Evolutionary conservation across 2,888 invertebrate species (phyloP).

Genomic region (Tuberolachnus salignus): DNA sequence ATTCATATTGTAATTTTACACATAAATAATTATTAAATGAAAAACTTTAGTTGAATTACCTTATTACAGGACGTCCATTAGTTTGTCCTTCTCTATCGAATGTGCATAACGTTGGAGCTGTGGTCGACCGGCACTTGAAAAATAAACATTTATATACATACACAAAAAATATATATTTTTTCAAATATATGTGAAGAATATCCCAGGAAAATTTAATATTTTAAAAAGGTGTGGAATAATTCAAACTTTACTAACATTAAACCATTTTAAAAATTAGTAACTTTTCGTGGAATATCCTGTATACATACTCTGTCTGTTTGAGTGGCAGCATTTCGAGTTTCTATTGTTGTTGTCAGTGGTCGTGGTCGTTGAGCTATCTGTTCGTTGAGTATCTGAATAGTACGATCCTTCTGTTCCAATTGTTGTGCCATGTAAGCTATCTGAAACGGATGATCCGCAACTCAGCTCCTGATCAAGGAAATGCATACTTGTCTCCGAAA

Average conservation of each 20-base stretch:
- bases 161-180: not conserved
- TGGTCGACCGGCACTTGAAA: slow-evolving; percentile 43
- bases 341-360: slow-evolving; percentile 62
- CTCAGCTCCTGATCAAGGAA: slow-evolving; percentile 54
- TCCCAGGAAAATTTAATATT: too few relatives aligned
- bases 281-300: not conserved
- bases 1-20: slow-evolving; percentile 30
- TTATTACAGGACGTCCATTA: slow-evolving; percentile 55
- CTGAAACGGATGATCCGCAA: slow-evolving; percentile 54
- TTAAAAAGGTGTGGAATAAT: too few relatives aligned
- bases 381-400: slow-evolving; percentile 79
- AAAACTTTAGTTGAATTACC: slow-evolving; percentile 19
- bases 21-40: slow-evolving; percentile 40
- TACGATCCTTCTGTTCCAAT: slow-evolving; percentile 83
- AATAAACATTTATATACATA: not conserved
- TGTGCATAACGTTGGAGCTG: slow-evolving; percentile 57
- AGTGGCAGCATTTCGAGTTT: slow-evolving; percentile 73
- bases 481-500: slow-evolving; percentile 52
- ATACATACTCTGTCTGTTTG: slow-evolving; percentile 81
- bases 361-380: slow-evolving; percentile 67
- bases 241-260: too few relatives aligned
- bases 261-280: too few relatives aligned
- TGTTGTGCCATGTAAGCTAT: slow-evolving; percentile 68
- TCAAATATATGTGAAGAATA: too few relatives aligned
- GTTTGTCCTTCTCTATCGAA: slow-evolving; percentile 48